Evolutionary conservation across 2,888 invertebrate species (phyloP).

Genomic region (Cepaea hortensis): DNA sequence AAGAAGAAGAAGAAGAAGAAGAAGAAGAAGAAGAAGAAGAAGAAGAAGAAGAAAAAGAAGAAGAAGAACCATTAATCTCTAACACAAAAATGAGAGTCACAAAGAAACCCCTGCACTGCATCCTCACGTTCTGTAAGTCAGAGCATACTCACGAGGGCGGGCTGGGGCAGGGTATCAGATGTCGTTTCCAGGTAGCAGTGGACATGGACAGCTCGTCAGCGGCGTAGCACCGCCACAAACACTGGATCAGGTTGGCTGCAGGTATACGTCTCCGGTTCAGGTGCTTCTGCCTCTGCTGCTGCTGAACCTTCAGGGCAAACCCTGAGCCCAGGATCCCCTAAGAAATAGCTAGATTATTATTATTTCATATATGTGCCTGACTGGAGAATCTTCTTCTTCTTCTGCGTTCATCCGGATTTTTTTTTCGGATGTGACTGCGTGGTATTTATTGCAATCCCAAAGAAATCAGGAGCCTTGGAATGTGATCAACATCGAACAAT

Average conservation of each 20-base stretch:
- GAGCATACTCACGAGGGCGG: constrained; percentile 66
- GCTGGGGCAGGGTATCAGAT: constrained; percentile 79
- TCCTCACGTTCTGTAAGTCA: background rate
- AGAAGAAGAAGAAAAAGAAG: background rate
- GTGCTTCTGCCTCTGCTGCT: constrained; percentile 95
- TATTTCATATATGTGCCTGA: too few relatives aligned
- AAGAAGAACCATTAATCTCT: background rate
- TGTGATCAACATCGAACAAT: too few relatives aligned
- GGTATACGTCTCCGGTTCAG: constrained; percentile 93
- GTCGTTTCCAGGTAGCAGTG: constrained; percentile 96
- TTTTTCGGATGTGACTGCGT: too few relatives aligned
- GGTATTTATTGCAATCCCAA: too few relatives aligned
- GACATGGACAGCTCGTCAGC: constrained; percentile 94
- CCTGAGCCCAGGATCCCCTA: constrained; percentile 95
- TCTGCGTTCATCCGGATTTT: too few relatives aligned
- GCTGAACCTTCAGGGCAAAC: constrained; percentile 95
- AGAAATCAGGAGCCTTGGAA: too few relatives aligned
- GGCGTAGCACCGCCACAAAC: constrained; percentile 95
- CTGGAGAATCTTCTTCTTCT: too few relatives aligned
- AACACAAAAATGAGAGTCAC: too few relatives aligned
- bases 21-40: background rate
- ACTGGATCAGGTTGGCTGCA: constrained; percentile 93
- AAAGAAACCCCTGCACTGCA: background rate
- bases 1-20: background rate
- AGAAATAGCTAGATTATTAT: background rate